Conservation (phyloP, 2,888 invertebrate species). For the Scaptomyza polygonia region DNA sequence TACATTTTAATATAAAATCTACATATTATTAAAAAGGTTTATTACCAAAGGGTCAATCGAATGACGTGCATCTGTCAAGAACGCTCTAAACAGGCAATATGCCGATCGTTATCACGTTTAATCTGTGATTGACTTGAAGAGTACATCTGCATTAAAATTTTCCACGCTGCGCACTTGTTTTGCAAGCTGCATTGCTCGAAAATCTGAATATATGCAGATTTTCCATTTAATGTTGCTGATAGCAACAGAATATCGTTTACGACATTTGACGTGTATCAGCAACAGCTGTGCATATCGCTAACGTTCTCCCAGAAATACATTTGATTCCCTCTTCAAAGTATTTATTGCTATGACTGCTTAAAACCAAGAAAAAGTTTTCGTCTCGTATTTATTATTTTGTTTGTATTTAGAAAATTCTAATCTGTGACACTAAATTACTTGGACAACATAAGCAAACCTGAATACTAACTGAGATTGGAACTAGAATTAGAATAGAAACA, state of each 20-base stretch:
- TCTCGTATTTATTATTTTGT: not conserved
- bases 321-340: not conserved
- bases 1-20: slow-evolving; percentile 1
- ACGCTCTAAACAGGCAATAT: slow-evolving; percentile 6
- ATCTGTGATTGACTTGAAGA: slow-evolving; percentile 20
- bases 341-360: not conserved
- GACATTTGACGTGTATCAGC: not conserved
- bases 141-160: slow-evolving; percentile 27
- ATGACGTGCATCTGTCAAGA: slow-evolving; percentile 7
- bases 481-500: not conserved
- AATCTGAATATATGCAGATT: slow-evolving; percentile 3
- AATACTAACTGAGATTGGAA: not conserved
- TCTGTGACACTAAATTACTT: slow-evolving; percentile 19
- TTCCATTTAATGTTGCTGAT: slow-evolving; percentile 8
- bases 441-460: slow-evolving; percentile 18
- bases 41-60: slow-evolving; percentile 5
- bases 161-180: slow-evolving; percentile 39
- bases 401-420: slow-evolving; percentile 20
- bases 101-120: slow-evolving; percentile 20
- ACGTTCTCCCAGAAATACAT: slow-evolving; percentile 4
- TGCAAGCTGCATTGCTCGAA: not conserved
- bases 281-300: slow-evolving; percentile 24
- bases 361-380: slow-evolving; percentile 25
- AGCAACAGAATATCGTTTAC: slow-evolving; percentile 5
- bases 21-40: not conserved